Evolutionary conservation across 2,888 invertebrate species (phyloP), one percentile per base, ranked within the genome.

Genomic region (Cetonia aurata): DNA sequence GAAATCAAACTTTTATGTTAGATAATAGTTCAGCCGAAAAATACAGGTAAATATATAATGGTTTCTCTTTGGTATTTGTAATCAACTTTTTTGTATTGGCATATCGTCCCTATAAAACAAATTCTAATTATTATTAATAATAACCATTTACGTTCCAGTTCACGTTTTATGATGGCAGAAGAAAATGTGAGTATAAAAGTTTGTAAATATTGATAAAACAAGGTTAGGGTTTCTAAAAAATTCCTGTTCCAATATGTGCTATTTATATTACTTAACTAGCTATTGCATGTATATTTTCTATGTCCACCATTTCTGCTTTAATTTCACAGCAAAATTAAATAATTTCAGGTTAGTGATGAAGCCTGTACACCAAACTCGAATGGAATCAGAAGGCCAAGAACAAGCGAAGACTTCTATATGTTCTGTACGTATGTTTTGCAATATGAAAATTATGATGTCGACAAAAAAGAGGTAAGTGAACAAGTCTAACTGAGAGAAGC

Each of bases 361-460:
- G 74, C 75, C 66, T 62, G 50, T 62, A 70, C 76, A 65, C 76
- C 73, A 69, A 74, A 55, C 31, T 55, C 72, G 66, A 75, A 75
- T 55, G 73, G 70, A 71, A 75, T 71, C 67, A 79, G 80, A 72
- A 77, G 84, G 77, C 85, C 85, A 48, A 78, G 87, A 72, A 87
- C 87, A 12, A 84, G 86, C 71, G 87, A 87, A 76, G 86, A 87
- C 76, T 87, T 88, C 78, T 85, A 86, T 73, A 79, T 85, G 71
- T 88, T 88, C 79, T 88, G 87, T 80, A 86, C 86, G 71, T 86
- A 85, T 76, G 86, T 88, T 65, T 80, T 88, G 72, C 85, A 86
- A 71, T 87, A 88, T 79, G 87, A 87, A 77, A 86, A 87, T 76
- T 88, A 88, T 75, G 86, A 87, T 77, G 74, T 77, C 31, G 76